phyloP scores from a whole-genome alignment of 2,113 vertebrate genomes.

The Phainopepla nitens region DNA sequence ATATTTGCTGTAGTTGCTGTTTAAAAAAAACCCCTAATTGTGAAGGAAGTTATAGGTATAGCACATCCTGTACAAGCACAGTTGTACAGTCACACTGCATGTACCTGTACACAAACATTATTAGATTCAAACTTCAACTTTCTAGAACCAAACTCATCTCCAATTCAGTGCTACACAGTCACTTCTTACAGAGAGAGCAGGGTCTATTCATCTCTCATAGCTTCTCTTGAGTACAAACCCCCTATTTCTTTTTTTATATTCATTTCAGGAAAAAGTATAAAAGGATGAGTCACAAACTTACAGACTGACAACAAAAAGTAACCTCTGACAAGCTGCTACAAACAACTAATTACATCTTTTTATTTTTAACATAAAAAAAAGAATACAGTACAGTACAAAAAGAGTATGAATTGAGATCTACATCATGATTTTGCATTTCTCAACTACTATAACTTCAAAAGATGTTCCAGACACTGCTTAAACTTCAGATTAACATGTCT shows the following conservation, averaged over 20 bases:
- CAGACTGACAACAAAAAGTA: neutral
- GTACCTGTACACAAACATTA: neutral
- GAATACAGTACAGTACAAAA: neutral
- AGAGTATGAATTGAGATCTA: neutral
- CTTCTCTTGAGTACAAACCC: neutral
- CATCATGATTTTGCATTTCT: neutral
- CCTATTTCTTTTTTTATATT: neutral
- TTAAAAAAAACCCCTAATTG: neutral
- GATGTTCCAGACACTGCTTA: neutral
- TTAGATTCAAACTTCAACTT: neutral
- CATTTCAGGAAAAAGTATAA: neutral
- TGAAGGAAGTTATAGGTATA: neutral
- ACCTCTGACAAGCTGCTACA: neutral
- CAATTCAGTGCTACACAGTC: neutral
- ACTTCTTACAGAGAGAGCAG: neutral
- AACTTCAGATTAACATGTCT: neutral
- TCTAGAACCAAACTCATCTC: neutral
- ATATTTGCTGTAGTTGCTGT: neutral
- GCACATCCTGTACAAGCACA: neutral
- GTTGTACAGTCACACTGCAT: neutral
- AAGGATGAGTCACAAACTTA: neutral
- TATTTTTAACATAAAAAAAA: neutral
- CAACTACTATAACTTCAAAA: neutral
- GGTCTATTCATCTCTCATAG: neutral
- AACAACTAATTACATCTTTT: neutral